Evolutionary conservation across 2,113 vertebrate species (phyloP), one percentile per base, ranked within the genome.

Genomic region (Poeciliopsis turrubarensis): DNA sequence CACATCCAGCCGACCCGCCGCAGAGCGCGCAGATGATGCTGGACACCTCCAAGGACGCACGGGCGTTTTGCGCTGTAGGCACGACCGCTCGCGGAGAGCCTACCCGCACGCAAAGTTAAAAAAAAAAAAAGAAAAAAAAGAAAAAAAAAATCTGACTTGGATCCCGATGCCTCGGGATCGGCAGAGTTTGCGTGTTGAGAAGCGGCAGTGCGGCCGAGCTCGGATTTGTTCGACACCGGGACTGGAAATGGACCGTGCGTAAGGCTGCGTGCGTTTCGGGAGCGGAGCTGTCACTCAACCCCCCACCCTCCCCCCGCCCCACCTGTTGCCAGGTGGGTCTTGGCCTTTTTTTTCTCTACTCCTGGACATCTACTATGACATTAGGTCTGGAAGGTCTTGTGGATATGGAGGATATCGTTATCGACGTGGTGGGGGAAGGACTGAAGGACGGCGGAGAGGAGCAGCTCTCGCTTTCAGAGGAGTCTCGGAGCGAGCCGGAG

Each of bases 361-460:
- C 31, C 60, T 75, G 70, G 82, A 81, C 80, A 30, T 90, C 77
- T 89, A 93, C 90, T 92, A 95, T 95, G 95, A 94, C 94, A 83
- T 92, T 95, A 90, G 93, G 93, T 84, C 88, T 90, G 79, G 94
- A 94, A 65, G 72, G 57, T 4, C 9, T 22, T 27, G 87, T 86
- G 34, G 34, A 37, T 79, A 95, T 95, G 93, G 94, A 95, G 87
- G 94, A 95, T 85, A 75, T 91, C 78, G 91, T 93, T 65, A 95
- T 95, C 83, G 95, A 95, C 85, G 95, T 95, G 26, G 94, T 95
- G 32, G 94, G 95, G 64, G 94, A 95, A 85, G 93, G 88, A 77
- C 82, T 90, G 71, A 92, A 82, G 78, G 93, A 93, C 54, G 85
- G 81, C 70, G 91, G 44, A 81, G 92, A 93, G 73, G 91, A 92